Conservation (phyloP, 2,797 vertebrate genomes). For the Heterohyrax brucei region DNA sequence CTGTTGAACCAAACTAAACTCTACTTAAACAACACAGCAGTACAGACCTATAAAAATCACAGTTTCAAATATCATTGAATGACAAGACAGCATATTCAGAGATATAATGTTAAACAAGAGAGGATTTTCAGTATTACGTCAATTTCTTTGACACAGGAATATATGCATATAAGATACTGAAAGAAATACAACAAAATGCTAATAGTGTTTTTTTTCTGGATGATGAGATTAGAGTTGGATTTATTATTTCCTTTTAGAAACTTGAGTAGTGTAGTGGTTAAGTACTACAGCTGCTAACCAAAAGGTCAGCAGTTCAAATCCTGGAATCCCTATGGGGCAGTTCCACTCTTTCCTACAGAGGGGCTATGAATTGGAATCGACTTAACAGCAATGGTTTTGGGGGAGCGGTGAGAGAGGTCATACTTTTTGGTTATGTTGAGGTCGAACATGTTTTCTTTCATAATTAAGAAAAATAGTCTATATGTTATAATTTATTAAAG, state of each 20-base stretch:
- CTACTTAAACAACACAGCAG: not conserved
- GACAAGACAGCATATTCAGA: not conserved
- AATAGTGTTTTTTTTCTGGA: not conserved
- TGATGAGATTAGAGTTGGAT: no score
- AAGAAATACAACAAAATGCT: conserved; percentile 13
- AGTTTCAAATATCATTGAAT: not conserved
- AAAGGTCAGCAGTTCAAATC: no score
- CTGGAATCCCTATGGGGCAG: no score
- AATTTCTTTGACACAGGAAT: not conserved
- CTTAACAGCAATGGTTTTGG: no score
- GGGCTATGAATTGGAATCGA: no score
- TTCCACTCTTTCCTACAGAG: no score
- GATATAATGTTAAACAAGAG: not conserved
- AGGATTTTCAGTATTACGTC: not conserved
- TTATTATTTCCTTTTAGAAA: no score
- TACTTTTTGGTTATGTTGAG: not conserved
- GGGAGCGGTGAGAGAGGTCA: no score
- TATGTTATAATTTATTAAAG: not conserved
- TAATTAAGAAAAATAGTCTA: not conserved
- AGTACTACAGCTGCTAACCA: no score
- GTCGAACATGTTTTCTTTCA: not conserved
- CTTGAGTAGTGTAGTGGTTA: no score
- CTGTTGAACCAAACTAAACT: not conserved
- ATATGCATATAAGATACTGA: conserved; percentile 1
- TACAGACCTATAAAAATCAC: not conserved